Evolutionary conservation across 1,140 invertebrate genomes (phyloP).

Genomic region (Hycleus phaleratus): DNA sequence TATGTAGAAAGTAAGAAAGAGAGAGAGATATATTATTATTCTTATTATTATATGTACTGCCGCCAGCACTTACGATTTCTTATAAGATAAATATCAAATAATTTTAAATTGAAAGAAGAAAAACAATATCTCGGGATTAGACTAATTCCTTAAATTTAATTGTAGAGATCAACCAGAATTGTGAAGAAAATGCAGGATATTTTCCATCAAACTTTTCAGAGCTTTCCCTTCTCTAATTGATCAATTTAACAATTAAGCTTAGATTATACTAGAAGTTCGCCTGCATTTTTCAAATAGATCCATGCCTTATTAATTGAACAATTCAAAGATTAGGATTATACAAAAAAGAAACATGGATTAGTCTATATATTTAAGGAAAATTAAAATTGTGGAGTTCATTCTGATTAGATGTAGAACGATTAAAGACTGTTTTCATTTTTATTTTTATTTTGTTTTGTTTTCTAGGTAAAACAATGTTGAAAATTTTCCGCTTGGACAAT

Average conservation of each 20-base stretch:
- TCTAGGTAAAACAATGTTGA: constrained; percentile 20
- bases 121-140: constrained; percentile 3
- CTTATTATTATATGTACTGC: neutral
- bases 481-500: constrained; percentile 27
- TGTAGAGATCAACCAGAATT: neutral
- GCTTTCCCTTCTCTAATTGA: neutral
- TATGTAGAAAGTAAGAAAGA: neutral
- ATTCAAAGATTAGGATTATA: neutral
- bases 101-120: neutral
- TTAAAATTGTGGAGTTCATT: neutral
- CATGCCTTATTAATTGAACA: constrained; percentile 2
- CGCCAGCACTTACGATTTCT: neutral
- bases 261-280: neutral
- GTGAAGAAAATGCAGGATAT: neutral
- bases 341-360: constrained; percentile 3
- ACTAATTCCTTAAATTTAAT: neutral
- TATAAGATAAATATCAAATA: neutral
- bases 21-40: neutral
- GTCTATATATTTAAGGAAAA: constrained; percentile 3
- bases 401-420: constrained; percentile 19
- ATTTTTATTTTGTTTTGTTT: too few species aligned
- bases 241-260: neutral
- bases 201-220: constrained; percentile 3
- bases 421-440: constrained; percentile 24
- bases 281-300: constrained; percentile 13